Evolutionary conservation across 37 sponge, comb jelly and placozoan genomes (phyloP), one percentile per base, ranked within the genome.

Genomic region (Bolinopsis microptera): DNA sequence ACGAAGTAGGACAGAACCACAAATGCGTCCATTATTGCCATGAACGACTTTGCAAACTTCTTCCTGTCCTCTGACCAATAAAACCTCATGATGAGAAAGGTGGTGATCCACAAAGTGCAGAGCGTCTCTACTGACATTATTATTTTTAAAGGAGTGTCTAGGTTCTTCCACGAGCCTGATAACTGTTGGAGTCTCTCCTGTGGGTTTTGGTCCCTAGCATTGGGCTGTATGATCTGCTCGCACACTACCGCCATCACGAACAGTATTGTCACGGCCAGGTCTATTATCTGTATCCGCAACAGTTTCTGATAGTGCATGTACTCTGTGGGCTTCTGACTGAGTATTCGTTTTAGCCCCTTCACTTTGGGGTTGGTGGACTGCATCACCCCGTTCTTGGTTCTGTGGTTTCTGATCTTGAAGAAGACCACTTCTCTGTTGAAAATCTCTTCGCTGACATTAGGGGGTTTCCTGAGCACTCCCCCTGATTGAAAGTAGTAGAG

Each of bases 1-100:
- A 86, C 90, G 61, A 86, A 86, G 28, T 86, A 86, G n/a, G 90
- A 86, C 0, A 86, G 25, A 1, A 86, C 90, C 2, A 86, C 90
- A 86, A 86, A 86, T 9, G 90, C n/a, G 36, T 86, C 90, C 90
- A 86, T 86, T 23, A 86, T 86, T 0, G 90, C 90, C 90, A 86
- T 86, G 90, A 86, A 86, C 0, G 90, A 86, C 30, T 86, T 86
- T 5, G 90, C 90, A 48, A 86, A 86, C 90, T 86, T 86, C 27
- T 18, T 86, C 90, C 90, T 38, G 61, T 86, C 48, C 2, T 86
- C 90, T 28, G 61, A 41, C 90, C 90, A 86, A 27, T 86, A 86
- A n/a, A 86, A 41, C 27, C 90, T 13, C 61, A 86, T 39, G 31
- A 86, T 86, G 40, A 86, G 48, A 48, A 86, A 86, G 48, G 90